Base-by-base conservation (phyloP, 2,797 vertebrate species). In the Sebastiscus tertius region DNA sequence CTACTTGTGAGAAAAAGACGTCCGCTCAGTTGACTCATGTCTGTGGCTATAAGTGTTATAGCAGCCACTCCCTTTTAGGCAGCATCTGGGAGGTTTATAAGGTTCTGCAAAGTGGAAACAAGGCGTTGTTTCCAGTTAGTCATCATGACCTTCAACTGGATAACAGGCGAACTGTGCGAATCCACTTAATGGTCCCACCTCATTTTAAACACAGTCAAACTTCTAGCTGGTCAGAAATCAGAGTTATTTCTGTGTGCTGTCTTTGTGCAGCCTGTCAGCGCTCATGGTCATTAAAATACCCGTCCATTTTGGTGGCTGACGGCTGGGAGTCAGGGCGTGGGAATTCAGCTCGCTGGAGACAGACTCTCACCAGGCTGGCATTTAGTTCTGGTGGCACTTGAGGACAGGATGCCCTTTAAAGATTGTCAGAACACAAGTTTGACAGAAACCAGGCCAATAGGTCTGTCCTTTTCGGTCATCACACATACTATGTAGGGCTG, bases 261-360 rank as follows among this genome's bases (percentile, higher is more conserved):
- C 74, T 86, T 85, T 91, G 85, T 89, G 46, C n/a, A 1, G 31
- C 59, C 79, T 72, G 70, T 91, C 83, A 76, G 58, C 49, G 3
- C 77, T 72, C 14, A 1, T 2, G 27, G 52, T 71, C 78, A 78
- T 89, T 92, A 85, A 89, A 88, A 89, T 89, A 75, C 71, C 70
- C 54, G 20, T 61, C 77, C 62, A 49, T 82, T 88, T 83, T 70
- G 64, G 77, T 77, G 36, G 33, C 46, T 85, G 58, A 52, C 39
- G 63, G n/a, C 75, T 75, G 86, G 77, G 69, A 64, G 82, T 70
- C 71, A 2, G 82, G 76, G 63, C 82, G 72, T 90, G 89, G 87
- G 90, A 90, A 81, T 31, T 33, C 4, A 49, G 58, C 65, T 68
- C 52, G 0, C 39, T 59, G 26, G n/a, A 75, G 49, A 72, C n/a